phyloP scores from a whole-genome alignment of 2,113 vertebrate species.

The Oreochromis tanganicae region DNA sequence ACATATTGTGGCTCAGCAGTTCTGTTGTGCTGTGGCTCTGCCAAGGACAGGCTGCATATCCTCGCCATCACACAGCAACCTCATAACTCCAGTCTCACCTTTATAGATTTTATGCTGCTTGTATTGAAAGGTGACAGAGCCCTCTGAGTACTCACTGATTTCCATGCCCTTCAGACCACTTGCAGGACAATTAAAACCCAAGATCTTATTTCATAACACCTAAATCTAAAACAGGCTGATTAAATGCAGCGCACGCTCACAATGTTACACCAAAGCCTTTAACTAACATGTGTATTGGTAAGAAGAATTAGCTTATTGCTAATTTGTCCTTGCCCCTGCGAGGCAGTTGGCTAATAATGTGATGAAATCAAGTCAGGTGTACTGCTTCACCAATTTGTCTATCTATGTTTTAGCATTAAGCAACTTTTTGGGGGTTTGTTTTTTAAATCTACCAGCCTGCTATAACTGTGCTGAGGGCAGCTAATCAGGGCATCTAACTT shows the following conservation, averaged over 20 bases:
- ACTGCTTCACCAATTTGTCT: not conserved
- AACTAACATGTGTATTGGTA: not conserved
- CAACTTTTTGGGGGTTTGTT: not conserved
- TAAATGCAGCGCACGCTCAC: not conserved
- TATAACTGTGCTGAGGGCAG: not conserved
- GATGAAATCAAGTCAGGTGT: not conserved
- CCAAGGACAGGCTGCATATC: conserved; percentile 36
- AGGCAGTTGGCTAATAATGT: not conserved
- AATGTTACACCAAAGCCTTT: not conserved
- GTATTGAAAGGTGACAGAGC: not conserved
- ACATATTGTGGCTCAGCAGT: conserved; percentile 49
- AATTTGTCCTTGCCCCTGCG: not conserved
- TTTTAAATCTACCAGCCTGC: not conserved
- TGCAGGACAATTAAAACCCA: not conserved
- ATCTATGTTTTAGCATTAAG: not conserved
- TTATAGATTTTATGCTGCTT: conserved; percentile 26
- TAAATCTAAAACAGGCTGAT: not conserved
- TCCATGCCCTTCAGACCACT: conserved; percentile 3
- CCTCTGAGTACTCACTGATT: not conserved
- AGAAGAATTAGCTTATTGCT: not conserved
- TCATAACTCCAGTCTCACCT: conserved; percentile 9
- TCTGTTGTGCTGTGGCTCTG: conserved; percentile 14
- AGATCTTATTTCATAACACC: not conserved
- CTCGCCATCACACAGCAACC: conserved; percentile 1
- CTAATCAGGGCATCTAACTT: not conserved